phyloP scores from a whole-genome alignment of 2,888 invertebrate species.

The Lordiphosa fenestrarum region DNA sequence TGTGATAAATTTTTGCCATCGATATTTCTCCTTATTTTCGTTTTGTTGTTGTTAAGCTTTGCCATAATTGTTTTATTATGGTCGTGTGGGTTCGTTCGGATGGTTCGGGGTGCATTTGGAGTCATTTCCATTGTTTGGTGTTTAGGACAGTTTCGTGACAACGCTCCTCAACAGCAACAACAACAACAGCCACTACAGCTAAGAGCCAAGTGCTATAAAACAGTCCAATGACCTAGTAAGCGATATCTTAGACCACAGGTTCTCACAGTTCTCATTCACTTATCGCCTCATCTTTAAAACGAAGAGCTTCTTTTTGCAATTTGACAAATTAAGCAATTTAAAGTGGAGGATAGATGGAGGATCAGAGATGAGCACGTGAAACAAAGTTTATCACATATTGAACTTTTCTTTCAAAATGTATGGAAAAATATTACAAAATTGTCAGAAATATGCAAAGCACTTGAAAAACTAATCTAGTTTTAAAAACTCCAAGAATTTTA shows the following conservation, averaged over 20 bases:
- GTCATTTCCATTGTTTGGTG: conserved; percentile 33
- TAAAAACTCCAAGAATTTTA: too few relatives aligned
- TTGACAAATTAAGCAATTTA: too few relatives aligned
- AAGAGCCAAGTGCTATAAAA: conserved; percentile 35
- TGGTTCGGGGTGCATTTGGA: conserved; percentile 23
- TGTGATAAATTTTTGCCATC: conserved; percentile 70
- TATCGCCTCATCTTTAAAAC: conserved; percentile 2
- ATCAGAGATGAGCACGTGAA: too few relatives aligned
- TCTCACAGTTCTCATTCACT: conserved; percentile 37
- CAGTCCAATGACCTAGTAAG: conserved; percentile 11
- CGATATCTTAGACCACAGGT: conserved; percentile 10
- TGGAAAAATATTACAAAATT: too few relatives aligned
- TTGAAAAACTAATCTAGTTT: too few relatives aligned
- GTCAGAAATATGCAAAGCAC: too few relatives aligned
- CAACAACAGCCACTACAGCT: too few relatives aligned
- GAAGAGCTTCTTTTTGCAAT: too few relatives aligned
- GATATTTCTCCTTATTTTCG: conserved; percentile 26
- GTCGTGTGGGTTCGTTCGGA: conserved; percentile 33
- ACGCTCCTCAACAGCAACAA: conserved; percentile 29
- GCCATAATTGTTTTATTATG: conserved; percentile 73
- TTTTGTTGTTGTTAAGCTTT: conserved; percentile 41
- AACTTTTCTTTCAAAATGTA: too few relatives aligned
- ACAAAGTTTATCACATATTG: too few relatives aligned
- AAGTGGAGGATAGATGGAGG: too few relatives aligned
- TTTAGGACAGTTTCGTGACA: conserved; percentile 47